These are phyloP conservation scores for Dufourea novaeangliae DNA, from an alignment of 1,140 invertebrate species.

Conservation along the genomic window DNA sequence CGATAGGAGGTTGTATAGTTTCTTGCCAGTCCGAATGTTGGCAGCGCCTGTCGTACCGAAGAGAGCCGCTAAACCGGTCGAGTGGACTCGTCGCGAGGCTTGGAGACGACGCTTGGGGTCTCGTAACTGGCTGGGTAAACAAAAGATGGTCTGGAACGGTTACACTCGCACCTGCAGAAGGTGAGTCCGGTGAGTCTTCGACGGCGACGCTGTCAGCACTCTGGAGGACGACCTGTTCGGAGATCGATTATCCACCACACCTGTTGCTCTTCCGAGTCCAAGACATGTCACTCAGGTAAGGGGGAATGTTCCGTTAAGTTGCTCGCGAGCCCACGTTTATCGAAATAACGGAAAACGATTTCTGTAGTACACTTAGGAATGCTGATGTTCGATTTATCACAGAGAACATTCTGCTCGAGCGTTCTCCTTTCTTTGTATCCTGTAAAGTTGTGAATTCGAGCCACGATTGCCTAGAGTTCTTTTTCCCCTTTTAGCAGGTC, in stretches of 20 bases:
- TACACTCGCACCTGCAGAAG: not conserved
- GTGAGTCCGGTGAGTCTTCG: not conserved
- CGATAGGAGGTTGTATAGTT: conserved; percentile 7
- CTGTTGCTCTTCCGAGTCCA: not conserved
- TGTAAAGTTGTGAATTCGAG: not conserved
- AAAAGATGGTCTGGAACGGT: conserved; percentile 59
- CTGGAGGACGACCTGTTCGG: not conserved
- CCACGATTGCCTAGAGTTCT: not conserved
- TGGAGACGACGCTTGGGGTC: conserved; percentile 17
- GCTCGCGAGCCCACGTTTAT: too few relatives aligned
- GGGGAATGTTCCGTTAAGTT: not conserved
- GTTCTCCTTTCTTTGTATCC: too few relatives aligned
- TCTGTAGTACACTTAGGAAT: too few relatives aligned
- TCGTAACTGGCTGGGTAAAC: conserved; percentile 49
- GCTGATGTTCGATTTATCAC: too few relatives aligned
- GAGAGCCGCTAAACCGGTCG: conserved; percentile 51
- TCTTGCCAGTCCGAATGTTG: conserved; percentile 35
- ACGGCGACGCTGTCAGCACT: not conserved
- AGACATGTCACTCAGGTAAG: conserved; percentile 32
- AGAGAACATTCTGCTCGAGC: too few relatives aligned
- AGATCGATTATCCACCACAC: not conserved
- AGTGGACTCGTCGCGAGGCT: conserved; percentile 24
- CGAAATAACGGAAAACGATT: too few relatives aligned
- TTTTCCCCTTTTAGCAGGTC: too few relatives aligned
- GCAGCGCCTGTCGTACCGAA: conserved; percentile 22